Percentiles rank a stretch among this genome's conserved stretches.
phyloP scores from a whole-genome alignment of 2,113 vertebrate species.

The Dasyurus viverrinus region DNA sequence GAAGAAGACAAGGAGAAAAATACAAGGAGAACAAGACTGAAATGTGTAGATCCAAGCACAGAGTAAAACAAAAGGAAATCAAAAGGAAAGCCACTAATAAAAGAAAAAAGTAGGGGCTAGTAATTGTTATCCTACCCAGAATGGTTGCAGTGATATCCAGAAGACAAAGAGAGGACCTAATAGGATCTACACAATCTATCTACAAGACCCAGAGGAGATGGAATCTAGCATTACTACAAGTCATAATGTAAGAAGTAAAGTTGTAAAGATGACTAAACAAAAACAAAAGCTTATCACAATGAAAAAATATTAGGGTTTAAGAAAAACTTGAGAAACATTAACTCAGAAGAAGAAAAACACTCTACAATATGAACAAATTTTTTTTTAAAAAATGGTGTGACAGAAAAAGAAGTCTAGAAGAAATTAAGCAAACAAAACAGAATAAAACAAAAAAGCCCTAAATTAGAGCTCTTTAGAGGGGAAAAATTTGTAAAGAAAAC shows the following conservation, averaged over 20 bases:
- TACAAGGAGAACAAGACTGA: background rate
- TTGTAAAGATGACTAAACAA: background rate
- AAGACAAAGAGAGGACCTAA: background rate
- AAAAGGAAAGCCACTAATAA: background rate
- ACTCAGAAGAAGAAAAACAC: background rate
- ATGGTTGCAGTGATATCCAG: background rate
- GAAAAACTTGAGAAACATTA: background rate
- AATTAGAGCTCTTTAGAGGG: background rate
- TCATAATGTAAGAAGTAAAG: background rate
- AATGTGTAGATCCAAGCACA: background rate
- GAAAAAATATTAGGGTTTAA: background rate
- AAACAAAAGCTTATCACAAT: background rate
- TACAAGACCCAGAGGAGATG: background rate
- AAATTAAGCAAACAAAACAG: background rate
- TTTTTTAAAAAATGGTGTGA: background rate
- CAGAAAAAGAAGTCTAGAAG: background rate
- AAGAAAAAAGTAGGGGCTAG: background rate
- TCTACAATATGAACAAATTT: background rate
- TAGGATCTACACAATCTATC: background rate
- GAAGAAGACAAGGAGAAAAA: background rate
- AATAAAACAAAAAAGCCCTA: background rate
- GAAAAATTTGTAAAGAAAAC: background rate
- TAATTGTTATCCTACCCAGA: background rate
- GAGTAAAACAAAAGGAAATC: background rate
- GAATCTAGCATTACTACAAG: background rate